Conservation (phyloP, 2,797 vertebrate genomes). For the Muscicapa comitata region DNA sequence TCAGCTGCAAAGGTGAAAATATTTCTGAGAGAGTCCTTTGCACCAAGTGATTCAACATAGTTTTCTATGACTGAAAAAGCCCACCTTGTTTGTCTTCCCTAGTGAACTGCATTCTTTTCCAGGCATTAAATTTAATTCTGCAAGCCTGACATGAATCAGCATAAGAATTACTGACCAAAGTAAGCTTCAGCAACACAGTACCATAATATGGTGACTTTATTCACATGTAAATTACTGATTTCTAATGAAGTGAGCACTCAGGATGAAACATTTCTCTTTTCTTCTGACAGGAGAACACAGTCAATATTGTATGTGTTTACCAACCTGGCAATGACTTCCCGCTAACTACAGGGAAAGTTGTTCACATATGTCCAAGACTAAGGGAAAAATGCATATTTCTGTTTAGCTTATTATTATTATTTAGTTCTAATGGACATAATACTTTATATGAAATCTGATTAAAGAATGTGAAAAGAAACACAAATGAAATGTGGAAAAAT, state of each 20-base stretch:
- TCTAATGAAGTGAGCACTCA: constrained; percentile 22
- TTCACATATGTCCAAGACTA: constrained; percentile 3
- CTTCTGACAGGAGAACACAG: not conserved
- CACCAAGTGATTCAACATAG: not conserved
- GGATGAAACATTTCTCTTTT: constrained; percentile 1
- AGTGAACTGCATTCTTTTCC: not conserved
- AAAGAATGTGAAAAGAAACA: not conserved
- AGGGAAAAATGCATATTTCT: not conserved
- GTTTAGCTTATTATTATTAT: not conserved
- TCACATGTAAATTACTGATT: constrained; percentile 29
- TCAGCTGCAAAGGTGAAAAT: not conserved
- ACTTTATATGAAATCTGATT: not conserved
- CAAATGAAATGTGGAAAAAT: not conserved
- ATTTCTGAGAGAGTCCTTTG: not conserved
- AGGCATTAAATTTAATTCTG: constrained; percentile 24
- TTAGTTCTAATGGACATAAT: not conserved
- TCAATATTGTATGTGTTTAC: not conserved
- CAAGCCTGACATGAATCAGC: not conserved
- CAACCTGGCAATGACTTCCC: not conserved
- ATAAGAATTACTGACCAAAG: constrained; percentile 3
- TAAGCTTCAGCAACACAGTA: not conserved
- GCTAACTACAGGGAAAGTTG: not conserved
- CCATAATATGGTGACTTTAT: not conserved
- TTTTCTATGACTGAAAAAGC: not conserved
- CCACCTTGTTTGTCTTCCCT: not conserved